Evolutionary conservation across 2,888 invertebrate species (phyloP).

Genomic region (Periphyllus acericola): DNA sequence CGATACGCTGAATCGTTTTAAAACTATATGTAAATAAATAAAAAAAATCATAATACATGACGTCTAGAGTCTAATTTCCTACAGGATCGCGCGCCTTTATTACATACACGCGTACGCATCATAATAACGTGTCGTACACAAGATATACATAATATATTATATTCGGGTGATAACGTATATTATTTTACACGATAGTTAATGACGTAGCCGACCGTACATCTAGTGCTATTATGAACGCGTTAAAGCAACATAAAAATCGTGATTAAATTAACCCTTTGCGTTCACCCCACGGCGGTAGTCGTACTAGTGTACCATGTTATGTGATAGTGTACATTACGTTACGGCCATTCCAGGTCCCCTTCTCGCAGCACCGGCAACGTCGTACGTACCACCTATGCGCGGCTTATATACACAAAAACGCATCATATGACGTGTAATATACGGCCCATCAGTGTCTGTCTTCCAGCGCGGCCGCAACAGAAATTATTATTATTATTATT

Average conservation of each 20-base stretch:
- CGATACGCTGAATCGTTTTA: too few species aligned
- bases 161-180: too few species aligned
- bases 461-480: not conserved
- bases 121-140: not conserved
- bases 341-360: not conserved
- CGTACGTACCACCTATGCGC: not conserved
- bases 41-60: too few species aligned
- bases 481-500: not conserved
- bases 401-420: not conserved
- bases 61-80: too few species aligned
- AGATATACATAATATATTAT: too few species aligned
- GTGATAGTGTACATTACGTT: not conserved
- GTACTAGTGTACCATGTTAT: not conserved
- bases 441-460: slow-evolving; percentile 8
- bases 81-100: not conserved
- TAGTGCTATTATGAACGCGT: not conserved
- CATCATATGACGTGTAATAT: not conserved
- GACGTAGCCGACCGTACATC: too few species aligned
- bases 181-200: not conserved
- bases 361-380: not conserved
- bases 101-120: too few species aligned
- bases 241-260: not conserved
- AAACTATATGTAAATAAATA: too few species aligned
- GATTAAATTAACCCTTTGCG: slow-evolving; percentile 25
- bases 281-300: not conserved